phyloP scores from a whole-genome alignment of 2,113 vertebrate genomes.

The Dasypus novemcinctus region DNA sequence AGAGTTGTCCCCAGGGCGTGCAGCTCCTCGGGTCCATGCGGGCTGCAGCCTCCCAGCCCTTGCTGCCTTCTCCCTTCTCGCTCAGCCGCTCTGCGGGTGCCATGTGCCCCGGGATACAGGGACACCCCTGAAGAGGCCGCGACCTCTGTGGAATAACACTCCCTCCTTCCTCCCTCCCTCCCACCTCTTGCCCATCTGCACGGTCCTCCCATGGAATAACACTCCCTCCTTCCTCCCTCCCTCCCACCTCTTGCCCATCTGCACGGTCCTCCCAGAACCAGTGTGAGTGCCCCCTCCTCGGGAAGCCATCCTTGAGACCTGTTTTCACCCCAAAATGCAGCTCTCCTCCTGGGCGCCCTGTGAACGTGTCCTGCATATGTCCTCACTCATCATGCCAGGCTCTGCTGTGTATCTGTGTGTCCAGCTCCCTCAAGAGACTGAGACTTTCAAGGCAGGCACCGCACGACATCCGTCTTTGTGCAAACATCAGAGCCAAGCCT shows the following conservation, averaged over 20 bases:
- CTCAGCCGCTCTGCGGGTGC: not conserved
- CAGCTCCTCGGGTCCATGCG: not conserved
- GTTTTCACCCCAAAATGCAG: not conserved
- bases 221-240: accelerated
- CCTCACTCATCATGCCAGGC: accelerated
- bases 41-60: not conserved
- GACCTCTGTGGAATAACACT: accelerated
- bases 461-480: accelerated
- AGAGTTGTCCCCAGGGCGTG: accelerated
- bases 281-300: not conserved
- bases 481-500: not conserved
- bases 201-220: accelerated
- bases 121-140: too few relatives aligned
- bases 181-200: not conserved
- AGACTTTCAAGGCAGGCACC: not conserved
- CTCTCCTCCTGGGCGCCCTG: not conserved
- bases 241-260: not conserved
- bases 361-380: too few relatives aligned
- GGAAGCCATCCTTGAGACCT: not conserved
- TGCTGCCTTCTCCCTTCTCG: too few relatives aligned
- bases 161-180: accelerated
- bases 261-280: not conserved
- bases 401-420: not conserved
- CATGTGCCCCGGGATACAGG: not conserved
- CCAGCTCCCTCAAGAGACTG: not conserved